Percentiles rank a stretch among this genome's conserved stretches.
Conservation (phyloP, 2,797 vertebrate species). For the Sebastes steindachneri region DNA sequence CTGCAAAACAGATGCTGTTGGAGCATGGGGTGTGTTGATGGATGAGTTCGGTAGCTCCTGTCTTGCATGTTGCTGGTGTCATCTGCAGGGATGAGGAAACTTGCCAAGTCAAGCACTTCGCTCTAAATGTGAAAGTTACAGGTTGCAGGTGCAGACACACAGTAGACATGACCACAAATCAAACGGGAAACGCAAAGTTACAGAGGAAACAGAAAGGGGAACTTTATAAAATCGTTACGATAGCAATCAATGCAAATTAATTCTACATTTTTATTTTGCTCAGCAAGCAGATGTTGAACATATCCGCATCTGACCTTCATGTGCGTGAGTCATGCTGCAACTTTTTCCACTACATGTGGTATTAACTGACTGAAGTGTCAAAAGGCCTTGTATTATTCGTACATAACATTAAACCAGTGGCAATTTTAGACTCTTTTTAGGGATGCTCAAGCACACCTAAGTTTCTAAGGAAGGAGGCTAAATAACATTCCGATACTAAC, state of each 20-base stretch:
- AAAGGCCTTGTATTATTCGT: not conserved
- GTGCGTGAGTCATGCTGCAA: not conserved
- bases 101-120: slow-evolving; percentile 8
- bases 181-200: not conserved
- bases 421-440: no score
- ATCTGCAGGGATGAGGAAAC: not conserved
- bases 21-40: not conserved
- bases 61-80: not conserved
- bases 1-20: not conserved
- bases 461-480: no score
- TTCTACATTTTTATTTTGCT: not conserved
- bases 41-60: not conserved
- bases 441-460: no score
- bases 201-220: slow-evolving; percentile 29
- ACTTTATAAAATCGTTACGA: not conserved
- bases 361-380: not conserved
- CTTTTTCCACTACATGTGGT: not conserved
- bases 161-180: not conserved
- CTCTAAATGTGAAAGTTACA: not conserved
- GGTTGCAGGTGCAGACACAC: slow-evolving; percentile 21
- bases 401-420: not conserved
- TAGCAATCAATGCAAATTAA: slow-evolving; percentile 6
- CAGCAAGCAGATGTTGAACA: not conserved
- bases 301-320: not conserved
- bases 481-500: no score